Evolutionary conservation across 2,888 invertebrate genomes (phyloP), one percentile per base, ranked within the genome.

Genomic region (Erynnis tages): DNA sequence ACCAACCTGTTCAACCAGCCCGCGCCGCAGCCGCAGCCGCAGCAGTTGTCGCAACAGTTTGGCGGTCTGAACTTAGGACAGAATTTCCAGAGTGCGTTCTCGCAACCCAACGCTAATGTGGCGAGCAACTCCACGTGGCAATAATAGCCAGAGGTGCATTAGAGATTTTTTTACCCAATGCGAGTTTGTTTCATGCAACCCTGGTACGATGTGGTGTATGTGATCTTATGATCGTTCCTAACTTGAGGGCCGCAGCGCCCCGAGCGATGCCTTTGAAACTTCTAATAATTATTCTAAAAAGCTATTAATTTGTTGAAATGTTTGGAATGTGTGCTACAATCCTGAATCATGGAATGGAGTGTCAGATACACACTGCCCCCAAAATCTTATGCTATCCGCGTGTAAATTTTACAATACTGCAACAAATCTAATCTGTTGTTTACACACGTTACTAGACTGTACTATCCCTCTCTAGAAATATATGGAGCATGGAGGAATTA

Each of bases 61-160:
- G 79, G 80, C 1, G 69, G 74, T 52, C 59, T 88, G 56, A 86
- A 71, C 61, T 63, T 89, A 79, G 85, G 85, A 1, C 87, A 84
- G 65, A 74, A 62, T 66, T 86, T 87, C 58, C 81, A 82, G n/a
- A 85, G 67, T 46, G 74, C 82, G 38, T 86, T 86, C 59, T 59
- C 82, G 45, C 81, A 76, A 61, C 78, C 71, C 1, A 88, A 88
- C 55, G 56, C 72, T 27, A 87, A 87, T 58, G 79, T 88, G 45
- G 79, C 87, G 11, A 84, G 87, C 62, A 89, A 88, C 63, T 65
- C 79, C 13, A 77, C 85, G 44, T 89, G 89, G 89, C 88, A 88
- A 65, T 89, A 86, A 59, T 55, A 50, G 38, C n/a, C 7, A 11
- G 17, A 1, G 21, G 13, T 10, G 14, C 7, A 3, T 47, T 38